A percentile compares a stretch with the other conserved stretches of the same genome.
Evolutionary conservation across 2,888 invertebrate species (phyloP).

Genomic region (Idaea aversata): DNA sequence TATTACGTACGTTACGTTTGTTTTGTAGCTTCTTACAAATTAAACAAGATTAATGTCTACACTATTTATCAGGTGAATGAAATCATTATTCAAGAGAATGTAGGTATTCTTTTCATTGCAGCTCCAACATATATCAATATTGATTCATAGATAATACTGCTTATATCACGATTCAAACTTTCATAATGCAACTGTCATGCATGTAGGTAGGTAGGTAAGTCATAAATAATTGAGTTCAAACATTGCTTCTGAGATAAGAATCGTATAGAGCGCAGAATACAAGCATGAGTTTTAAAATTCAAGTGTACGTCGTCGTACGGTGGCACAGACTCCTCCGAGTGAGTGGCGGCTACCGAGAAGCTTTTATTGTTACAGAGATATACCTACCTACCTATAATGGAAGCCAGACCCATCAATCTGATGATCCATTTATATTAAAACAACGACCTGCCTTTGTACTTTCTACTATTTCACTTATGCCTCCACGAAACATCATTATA

Average conservation of each 20-base stretch:
- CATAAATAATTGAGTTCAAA: constrained; percentile 62
- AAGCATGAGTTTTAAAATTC: constrained; percentile 39
- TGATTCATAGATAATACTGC: constrained; percentile 37
- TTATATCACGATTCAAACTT: constrained; percentile 41
- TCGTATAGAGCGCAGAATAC: constrained; percentile 43
- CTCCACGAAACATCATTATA: constrained; percentile 9
- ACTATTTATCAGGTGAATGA: constrained; percentile 13
- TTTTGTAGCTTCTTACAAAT: background rate
- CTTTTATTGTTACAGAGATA: constrained; percentile 23
- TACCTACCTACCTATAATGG: no score
- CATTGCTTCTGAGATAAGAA: constrained; percentile 52
- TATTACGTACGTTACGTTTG: background rate
- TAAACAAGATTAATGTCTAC: constrained; percentile 11
- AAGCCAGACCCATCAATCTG: constrained; percentile 30
- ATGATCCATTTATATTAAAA: constrained; percentile 26
- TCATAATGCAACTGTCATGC: constrained; percentile 52
- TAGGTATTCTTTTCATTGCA: constrained; percentile 7
- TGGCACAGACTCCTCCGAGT: constrained; percentile 32
- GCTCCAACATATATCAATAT: constrained; percentile 16
- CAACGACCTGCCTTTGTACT: constrained; percentile 20
- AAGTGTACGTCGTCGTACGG: constrained; percentile 26
- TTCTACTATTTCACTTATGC: constrained; percentile 13
- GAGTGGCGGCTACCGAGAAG: constrained; percentile 40
- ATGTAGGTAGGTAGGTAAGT: constrained; percentile 37
- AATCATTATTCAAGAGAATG: constrained; percentile 16